These are phyloP conservation scores for Suricata suricatta DNA, from an alignment of 2,113 vertebrate species.

Conservation along the genomic window DNA sequence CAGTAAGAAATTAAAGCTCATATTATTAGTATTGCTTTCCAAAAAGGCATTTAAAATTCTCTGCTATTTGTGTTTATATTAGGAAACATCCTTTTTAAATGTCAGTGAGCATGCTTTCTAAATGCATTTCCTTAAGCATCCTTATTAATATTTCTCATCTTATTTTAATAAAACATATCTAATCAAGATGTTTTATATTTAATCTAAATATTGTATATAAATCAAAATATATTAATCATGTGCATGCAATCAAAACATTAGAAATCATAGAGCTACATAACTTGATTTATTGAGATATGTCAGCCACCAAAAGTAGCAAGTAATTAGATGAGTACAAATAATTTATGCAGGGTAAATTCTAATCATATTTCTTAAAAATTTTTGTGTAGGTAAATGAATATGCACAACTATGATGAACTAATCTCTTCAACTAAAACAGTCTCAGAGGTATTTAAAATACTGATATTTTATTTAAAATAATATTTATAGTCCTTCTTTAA, in stretches of 20 bases:
- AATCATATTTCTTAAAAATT: constrained; percentile 42
- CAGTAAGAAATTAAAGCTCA: not conserved
- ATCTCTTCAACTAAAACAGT: not conserved
- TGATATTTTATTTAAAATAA: not conserved
- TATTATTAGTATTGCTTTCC: not conserved
- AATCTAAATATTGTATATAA: constrained; percentile 27
- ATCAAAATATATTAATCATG: not conserved
- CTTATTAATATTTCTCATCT: constrained; percentile 12
- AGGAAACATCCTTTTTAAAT: constrained; percentile 38
- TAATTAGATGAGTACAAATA: constrained; percentile 49
- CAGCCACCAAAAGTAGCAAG: not conserved
- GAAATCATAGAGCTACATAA: constrained; percentile 52
- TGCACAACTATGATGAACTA: not conserved
- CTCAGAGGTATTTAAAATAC: not conserved
- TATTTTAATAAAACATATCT: constrained; percentile 40
- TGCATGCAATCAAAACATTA: not conserved
- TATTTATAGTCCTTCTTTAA: not conserved
- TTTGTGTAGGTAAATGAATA: constrained; percentile 38
- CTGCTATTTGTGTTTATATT: not conserved
- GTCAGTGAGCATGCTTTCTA: not conserved
- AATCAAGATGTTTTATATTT: constrained; percentile 56
- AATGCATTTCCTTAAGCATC: not conserved
- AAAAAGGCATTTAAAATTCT: constrained; percentile 23
- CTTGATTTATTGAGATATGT: constrained; percentile 63
- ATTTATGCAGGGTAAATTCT: constrained; percentile 55